Evolutionary conservation across 2,113 vertebrate species (phyloP), one percentile per base, ranked within the genome.

Genomic region (Tenrec ecaudatus): DNA sequence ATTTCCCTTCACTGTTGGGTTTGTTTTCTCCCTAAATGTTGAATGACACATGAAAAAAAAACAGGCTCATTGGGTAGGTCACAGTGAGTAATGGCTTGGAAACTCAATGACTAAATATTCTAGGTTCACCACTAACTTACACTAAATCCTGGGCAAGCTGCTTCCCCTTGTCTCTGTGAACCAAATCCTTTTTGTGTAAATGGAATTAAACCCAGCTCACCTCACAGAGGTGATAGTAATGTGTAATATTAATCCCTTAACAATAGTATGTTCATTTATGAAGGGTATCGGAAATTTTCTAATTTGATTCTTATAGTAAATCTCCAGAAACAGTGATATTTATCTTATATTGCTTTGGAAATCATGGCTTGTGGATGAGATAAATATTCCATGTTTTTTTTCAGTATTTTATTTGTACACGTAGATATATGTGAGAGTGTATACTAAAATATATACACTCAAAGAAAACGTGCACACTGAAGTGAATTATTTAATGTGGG

Each of bases 81-180:
- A n/a, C 14, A 2, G 29, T 90, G 29, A 95, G 23, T 47, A 75
- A 76, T 64, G 76, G 36, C 29, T 25, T 92, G 73, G 57, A 95
- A 81, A 29, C 36, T 53, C 29, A 57, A 31, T 81, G 27, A 36
- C 76, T 68, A 25, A 29, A 29, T 73, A 60, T 93, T 89, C 53
- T 84, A 73, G 11, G 31, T 80, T 81, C 68, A 57, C 25, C 73
- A 77, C 64, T 89, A 82, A 94, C n/a, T 92, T 78, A 78, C 82
- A 68, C 27, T 86, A 66, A 84, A 85, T 29, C 31, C 43, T 91
- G 38, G 69, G 31, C 33, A 77, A 87, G 3, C 33, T 85, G 25
- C 81, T 81, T 90, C n/a, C 75, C 62, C 2, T 19, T 78, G 2
- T 76, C 27, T 71, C 80, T 57, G 3, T 53, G 76, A 94, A 6